These are phyloP conservation scores for Sphinx pinastri DNA, from an alignment of 2,888 invertebrate genomes.

Conservation along the genomic window DNA sequence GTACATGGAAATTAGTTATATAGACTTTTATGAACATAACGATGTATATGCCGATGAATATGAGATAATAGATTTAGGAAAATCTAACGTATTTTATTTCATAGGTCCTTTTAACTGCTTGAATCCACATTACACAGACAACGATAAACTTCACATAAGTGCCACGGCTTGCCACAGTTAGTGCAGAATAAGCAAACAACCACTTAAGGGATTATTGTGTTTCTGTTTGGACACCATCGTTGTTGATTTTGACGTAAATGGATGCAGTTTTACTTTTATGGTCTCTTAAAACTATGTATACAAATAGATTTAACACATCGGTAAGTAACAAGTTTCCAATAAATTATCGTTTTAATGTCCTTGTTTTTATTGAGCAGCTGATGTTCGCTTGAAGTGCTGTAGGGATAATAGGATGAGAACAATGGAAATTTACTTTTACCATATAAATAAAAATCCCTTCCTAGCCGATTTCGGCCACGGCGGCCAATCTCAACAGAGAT, in stretches of 20 bases:
- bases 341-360: constrained; percentile 42
- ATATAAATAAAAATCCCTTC: not conserved
- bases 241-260: constrained; percentile 15
- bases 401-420: constrained; percentile 40
- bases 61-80: too few relatives aligned
- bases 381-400: constrained; percentile 38
- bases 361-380: constrained; percentile 64
- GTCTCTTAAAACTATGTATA: constrained; percentile 8
- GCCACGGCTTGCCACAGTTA: not conserved
- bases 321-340: constrained; percentile 16
- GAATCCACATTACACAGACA: not conserved
- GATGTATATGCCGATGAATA: too few relatives aligned
- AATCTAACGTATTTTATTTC: not conserved
- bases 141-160: not conserved
- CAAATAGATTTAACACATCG: constrained; percentile 15
- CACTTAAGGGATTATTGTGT: constrained; percentile 2
- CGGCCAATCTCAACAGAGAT: too few relatives aligned
- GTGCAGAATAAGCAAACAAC: constrained; percentile 6
- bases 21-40: too few relatives aligned
- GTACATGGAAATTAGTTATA: too few relatives aligned
- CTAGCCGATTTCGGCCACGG: too few relatives aligned
- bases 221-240: not conserved
- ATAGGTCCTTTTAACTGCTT: not conserved
- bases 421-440: not conserved
- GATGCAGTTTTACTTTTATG: constrained; percentile 5